A percentile compares a stretch with the other conserved stretches of the same genome.
Evolutionary conservation across 2,113 vertebrate species (phyloP).

Genomic region (Ancistrus triradiatus): DNA sequence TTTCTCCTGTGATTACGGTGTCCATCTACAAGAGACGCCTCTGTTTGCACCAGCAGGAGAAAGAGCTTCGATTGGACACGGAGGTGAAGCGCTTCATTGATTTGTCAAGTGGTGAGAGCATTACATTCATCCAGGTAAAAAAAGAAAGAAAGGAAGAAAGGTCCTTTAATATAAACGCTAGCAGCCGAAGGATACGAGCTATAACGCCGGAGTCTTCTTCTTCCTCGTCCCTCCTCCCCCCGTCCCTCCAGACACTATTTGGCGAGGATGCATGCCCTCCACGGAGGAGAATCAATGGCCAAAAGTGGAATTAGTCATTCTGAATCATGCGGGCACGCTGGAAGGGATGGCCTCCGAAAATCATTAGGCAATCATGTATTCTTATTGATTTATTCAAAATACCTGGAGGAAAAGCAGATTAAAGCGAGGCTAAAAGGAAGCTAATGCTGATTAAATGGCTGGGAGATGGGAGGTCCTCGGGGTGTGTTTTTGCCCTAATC

Average conservation of each 20-base stretch:
- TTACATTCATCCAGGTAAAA: conserved; percentile 21
- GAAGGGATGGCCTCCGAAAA: conserved; percentile 96
- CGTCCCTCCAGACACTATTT: conserved; percentile 41
- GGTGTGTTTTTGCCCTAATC: conserved; percentile 93
- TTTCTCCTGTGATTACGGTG: conserved; percentile 66
- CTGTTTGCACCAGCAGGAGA: conserved; percentile 25
- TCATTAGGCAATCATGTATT: conserved; percentile 99
- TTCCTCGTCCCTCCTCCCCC: neutral
- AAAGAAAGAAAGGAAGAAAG: too few species aligned
- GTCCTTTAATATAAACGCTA: conserved; percentile 16
- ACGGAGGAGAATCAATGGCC: conserved; percentile 80
- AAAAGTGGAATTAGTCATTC: conserved; percentile 99
- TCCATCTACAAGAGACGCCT: conserved; percentile 60
- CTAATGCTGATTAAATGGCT: conserved; percentile 99
- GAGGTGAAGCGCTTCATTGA: conserved; percentile 57
- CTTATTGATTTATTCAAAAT: conserved; percentile 99
- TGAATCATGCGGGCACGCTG: conserved; percentile 96
- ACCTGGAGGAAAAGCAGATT: conserved; percentile 97
- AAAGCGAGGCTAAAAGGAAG: conserved; percentile 89
- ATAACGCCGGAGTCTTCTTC: neutral
- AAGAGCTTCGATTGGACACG: conserved; percentile 42
- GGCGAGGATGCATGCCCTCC: conserved; percentile 73
- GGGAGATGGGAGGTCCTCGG: conserved; percentile 82
- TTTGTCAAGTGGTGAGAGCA: conserved; percentile 46
- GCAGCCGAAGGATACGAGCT: neutral